phyloP scores from a whole-genome alignment of 2,888 invertebrate species.

The Conomelus anceps region DNA sequence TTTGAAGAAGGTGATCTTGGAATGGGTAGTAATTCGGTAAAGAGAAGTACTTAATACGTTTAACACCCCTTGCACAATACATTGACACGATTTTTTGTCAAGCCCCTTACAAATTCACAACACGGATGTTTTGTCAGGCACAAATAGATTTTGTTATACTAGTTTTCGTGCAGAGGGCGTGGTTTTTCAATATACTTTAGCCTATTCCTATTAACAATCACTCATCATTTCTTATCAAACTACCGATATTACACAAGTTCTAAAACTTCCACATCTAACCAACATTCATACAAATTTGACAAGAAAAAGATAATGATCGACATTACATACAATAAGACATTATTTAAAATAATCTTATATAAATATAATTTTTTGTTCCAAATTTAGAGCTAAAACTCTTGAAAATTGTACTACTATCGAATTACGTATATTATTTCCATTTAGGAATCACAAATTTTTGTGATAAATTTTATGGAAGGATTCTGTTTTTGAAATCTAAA shows the following conservation, averaged over 20 bases:
- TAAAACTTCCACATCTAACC: not conserved
- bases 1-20: no score
- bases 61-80: not conserved
- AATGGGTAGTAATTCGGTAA: not conserved
- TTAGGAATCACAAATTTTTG: not conserved
- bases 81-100: not conserved
- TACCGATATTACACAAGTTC: not conserved
- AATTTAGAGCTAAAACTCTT: not conserved
- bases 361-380: not conserved
- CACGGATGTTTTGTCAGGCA: not conserved
- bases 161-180: not conserved
- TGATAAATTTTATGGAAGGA: not conserved
- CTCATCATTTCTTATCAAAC: not conserved
- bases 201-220: not conserved
- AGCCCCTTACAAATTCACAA: not conserved
- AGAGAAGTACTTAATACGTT: not conserved
- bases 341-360: not conserved
- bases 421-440: not conserved
- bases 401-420: not conserved
- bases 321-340: not conserved
- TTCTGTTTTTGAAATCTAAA: not conserved
- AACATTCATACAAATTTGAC: slow-evolving; percentile 1
- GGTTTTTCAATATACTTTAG: not conserved
- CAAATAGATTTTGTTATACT: not conserved
- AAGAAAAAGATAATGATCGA: not conserved